A percentile compares a stretch with the other conserved stretches of the same genome.
Conservation (phyloP, 2,113 vertebrate genomes). For the Hiodon alosoides region DNA sequence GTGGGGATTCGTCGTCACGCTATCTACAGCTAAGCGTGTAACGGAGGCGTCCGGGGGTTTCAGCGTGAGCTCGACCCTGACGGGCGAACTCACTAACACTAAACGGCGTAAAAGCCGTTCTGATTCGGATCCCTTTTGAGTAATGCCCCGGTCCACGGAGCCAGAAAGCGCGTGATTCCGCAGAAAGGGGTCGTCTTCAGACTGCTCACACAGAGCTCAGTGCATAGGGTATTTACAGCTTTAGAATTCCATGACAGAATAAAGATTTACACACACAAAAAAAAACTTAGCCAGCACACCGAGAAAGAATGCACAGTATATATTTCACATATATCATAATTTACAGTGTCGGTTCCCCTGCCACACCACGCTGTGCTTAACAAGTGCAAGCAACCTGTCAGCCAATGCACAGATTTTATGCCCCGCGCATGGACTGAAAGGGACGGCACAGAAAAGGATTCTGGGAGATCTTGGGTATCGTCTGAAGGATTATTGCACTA, state of each 20-base stretch:
- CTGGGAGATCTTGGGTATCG: background rate
- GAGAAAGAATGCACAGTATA: background rate
- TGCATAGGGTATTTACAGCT: too few species aligned
- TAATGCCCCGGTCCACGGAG: too few species aligned
- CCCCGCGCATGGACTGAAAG: background rate
- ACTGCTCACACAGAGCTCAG: too few species aligned
- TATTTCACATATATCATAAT: background rate
- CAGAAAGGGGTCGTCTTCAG: too few species aligned
- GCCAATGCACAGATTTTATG: background rate
- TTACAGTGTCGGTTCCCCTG: background rate
- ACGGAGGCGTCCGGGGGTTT: too few species aligned
- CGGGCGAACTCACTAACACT: too few species aligned
- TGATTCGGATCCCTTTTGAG: too few species aligned
- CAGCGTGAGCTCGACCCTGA: too few species aligned
- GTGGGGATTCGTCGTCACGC: too few species aligned
- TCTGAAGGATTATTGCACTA: constrained; percentile 50
- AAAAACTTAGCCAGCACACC: background rate
- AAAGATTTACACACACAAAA: background rate
- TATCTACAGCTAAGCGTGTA: too few species aligned
- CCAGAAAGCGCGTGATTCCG: too few species aligned
- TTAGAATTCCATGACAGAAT: background rate
- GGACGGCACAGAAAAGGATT: background rate
- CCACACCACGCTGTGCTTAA: background rate
- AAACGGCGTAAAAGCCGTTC: too few species aligned
- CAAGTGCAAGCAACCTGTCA: background rate